Conservation (phyloP, 2,113 vertebrate species). For the Ciconia maguari region DNA sequence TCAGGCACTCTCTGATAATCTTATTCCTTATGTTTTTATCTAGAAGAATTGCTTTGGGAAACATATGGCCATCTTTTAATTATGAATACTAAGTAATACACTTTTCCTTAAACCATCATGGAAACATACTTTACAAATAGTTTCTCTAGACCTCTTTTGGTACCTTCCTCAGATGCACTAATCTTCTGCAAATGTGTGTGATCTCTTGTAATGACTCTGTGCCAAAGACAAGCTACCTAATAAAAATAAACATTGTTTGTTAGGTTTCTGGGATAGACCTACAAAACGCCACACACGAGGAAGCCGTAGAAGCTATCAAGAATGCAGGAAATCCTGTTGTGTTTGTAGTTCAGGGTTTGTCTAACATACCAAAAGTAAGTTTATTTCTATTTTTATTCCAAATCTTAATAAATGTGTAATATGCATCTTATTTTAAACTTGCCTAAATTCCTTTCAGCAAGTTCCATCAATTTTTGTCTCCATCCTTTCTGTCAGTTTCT, state of each 20-base stretch:
- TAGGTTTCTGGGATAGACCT: slow-evolving; percentile 92
- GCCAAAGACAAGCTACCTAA: not conserved
- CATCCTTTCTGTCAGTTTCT: not conserved
- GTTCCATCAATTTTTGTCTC: not conserved
- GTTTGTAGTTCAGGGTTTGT: slow-evolving; percentile 91
- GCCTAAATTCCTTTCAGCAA: not conserved
- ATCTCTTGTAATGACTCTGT: not conserved
- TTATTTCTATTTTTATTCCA: not conserved
- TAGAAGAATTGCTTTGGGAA: not conserved
- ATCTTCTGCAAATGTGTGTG: not conserved
- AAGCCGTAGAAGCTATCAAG: slow-evolving; percentile 92
- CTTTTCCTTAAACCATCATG: not conserved
- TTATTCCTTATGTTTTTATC: not conserved
- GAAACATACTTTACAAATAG: not conserved
- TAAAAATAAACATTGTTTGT: slow-evolving; percentile 3
- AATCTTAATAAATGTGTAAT: not conserved
- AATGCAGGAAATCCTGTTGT: slow-evolving; percentile 86
- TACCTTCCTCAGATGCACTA: not conserved
- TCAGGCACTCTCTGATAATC: not conserved
- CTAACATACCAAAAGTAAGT: slow-evolving; percentile 84
- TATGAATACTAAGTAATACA: not conserved
- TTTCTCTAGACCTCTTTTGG: not conserved
- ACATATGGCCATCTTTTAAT: not conserved
- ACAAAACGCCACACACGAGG: slow-evolving; percentile 85
- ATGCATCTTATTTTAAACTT: not conserved